Percentiles rank a stretch among this genome's conserved stretches.
phyloP scores from a whole-genome alignment of 2,797 vertebrate genomes.

The Chiloscyllium punctatum region DNA sequence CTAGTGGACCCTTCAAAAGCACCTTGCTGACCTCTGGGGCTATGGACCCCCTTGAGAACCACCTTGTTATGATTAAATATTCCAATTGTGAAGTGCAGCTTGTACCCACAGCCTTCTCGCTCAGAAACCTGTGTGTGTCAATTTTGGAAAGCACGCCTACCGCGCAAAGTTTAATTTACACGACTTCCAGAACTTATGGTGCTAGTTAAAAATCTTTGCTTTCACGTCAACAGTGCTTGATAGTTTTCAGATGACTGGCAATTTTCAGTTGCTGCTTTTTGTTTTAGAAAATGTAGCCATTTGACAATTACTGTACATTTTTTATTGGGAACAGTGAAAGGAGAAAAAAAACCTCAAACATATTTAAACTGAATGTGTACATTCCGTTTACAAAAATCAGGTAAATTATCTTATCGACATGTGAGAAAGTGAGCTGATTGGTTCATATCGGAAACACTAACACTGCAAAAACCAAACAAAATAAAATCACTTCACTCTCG shows the following conservation, averaged over 20 bases:
- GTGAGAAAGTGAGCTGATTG: background rate
- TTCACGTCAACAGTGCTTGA: background rate
- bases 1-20: no score
- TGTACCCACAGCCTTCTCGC: background rate
- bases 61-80: background rate
- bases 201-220: no score
- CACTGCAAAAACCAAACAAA: constrained; percentile 25
- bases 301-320: constrained; percentile 28
- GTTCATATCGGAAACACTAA: constrained; percentile 8
- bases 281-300: background rate
- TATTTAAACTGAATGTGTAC: background rate
- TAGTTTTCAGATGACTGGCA: background rate
- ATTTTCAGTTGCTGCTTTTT: background rate
- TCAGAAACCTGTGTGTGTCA: background rate
- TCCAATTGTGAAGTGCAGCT: background rate
- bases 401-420: background rate
- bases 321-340: constrained; percentile 19
- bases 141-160: background rate
- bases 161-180: background rate
- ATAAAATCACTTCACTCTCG: constrained; percentile 7
- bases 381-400: constrained; percentile 10
- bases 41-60: background rate
- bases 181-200: background rate
- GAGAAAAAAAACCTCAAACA: background rate
- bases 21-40: no score